Evolutionary conservation across 2,888 invertebrate genomes (phyloP).

Genomic region (Gnatocerus cornutus): DNA sequence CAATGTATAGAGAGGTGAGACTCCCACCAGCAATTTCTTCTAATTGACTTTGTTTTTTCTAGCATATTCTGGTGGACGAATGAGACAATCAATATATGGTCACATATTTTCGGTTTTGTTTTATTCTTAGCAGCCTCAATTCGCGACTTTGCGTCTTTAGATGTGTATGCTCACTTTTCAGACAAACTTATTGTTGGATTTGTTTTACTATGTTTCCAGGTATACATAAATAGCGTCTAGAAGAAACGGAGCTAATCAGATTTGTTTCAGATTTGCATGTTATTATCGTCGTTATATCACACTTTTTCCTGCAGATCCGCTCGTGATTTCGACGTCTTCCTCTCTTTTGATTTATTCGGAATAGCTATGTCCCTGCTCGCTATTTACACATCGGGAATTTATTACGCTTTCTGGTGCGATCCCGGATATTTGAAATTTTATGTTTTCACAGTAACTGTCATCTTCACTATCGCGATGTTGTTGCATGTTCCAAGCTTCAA

Average conservation of each 20-base stretch:
- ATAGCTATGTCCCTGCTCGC: constrained; percentile 94
- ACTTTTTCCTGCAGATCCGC: constrained; percentile 95
- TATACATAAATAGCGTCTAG: constrained; percentile 68
- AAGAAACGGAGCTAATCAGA: background rate
- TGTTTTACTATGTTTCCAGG: constrained; percentile 91
- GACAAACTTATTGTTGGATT: constrained; percentile 91
- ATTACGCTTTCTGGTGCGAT: constrained; percentile 98
- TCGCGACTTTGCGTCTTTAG: constrained; percentile 86
- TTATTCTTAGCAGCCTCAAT: constrained; percentile 88
- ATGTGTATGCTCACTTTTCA: constrained; percentile 83
- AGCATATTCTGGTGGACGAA: constrained; percentile 98
- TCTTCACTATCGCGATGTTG: constrained; percentile 86
- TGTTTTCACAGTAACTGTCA: constrained; percentile 84
- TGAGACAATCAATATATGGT: constrained; percentile 98
- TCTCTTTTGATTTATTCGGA: constrained; percentile 94
- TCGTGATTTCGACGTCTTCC: constrained; percentile 87
- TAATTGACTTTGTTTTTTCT: constrained; percentile 64
- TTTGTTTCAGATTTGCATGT: constrained; percentile 89
- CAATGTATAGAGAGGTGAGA: constrained; percentile 89
- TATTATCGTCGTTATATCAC: constrained; percentile 93
- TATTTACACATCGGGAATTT: constrained; percentile 96
- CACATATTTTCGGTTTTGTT: constrained; percentile 91
- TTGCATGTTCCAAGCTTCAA: constrained; percentile 85
- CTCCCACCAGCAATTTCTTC: background rate
- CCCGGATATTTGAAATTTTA: constrained; percentile 89